Percentiles rank a stretch among this genome's conserved stretches.
Evolutionary conservation across 2,888 invertebrate genomes (phyloP).

Genomic region (Drosophila algonquin): DNA sequence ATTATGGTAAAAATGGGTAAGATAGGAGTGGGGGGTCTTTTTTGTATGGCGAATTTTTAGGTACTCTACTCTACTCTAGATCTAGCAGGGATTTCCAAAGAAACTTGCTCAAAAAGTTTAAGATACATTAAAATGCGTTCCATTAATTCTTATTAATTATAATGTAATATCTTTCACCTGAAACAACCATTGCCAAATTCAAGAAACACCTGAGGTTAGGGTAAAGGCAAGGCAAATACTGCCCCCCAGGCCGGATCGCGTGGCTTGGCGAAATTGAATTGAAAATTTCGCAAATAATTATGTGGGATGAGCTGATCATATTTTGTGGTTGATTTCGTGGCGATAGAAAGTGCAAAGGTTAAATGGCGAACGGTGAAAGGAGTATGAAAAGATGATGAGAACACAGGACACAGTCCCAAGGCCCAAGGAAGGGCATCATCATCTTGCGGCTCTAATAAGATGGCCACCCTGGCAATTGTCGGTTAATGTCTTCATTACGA

Average conservation of each 20-base stretch:
- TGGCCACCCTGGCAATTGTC: slow-evolving; percentile 57
- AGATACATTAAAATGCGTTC: too few species aligned
- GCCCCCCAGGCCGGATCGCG: slow-evolving; percentile 29
- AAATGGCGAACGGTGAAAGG: slow-evolving; percentile 51
- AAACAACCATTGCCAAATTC: not conserved
- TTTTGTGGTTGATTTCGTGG: slow-evolving; percentile 34
- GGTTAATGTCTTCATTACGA: slow-evolving; percentile 73
- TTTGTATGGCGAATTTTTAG: not conserved
- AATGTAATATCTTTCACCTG: not conserved
- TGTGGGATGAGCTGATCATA: slow-evolving; percentile 40
- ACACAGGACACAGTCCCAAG: slow-evolving; percentile 22
- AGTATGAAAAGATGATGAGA: not conserved
- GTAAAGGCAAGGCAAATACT: not conserved
- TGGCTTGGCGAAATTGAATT: slow-evolving; percentile 46
- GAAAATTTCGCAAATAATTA: slow-evolving; percentile 33
- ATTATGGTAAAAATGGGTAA: not conserved
- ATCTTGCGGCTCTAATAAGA: slow-evolving; percentile 55
- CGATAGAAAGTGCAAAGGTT: slow-evolving; percentile 37
- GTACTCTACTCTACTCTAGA: slow-evolving; percentile 1
- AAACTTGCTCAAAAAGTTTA: too few species aligned
- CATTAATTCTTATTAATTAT: too few species aligned
- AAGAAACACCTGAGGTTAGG: not conserved
- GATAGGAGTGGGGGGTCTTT: too few species aligned
- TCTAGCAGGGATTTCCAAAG: too few species aligned
- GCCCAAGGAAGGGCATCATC: slow-evolving; percentile 51